These are phyloP conservation scores for Philantomba maxwellii DNA, from an alignment of 2,113 vertebrate genomes.

Conservation along the genomic window DNA sequence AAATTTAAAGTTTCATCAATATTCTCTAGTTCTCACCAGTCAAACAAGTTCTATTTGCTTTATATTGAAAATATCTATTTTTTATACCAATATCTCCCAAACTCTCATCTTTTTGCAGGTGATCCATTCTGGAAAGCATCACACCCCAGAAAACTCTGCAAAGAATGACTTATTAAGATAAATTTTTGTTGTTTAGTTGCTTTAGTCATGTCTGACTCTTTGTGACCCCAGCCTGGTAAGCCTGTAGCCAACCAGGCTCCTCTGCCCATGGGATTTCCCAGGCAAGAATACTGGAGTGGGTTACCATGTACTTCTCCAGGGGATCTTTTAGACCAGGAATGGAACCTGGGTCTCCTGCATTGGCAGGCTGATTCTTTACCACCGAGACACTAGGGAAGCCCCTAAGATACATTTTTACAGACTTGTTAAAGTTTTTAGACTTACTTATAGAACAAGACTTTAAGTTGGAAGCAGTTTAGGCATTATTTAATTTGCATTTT, in stretches of 20 bases:
- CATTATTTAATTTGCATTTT: neutral
- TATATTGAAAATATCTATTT: neutral
- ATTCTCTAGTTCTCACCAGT: neutral
- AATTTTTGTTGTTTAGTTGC: neutral
- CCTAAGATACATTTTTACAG: neutral
- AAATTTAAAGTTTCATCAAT: constrained; percentile 30
- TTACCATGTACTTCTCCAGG: neutral
- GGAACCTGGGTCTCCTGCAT: neutral
- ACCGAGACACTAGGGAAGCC: neutral
- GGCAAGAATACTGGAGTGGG: neutral
- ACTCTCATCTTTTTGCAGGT: neutral
- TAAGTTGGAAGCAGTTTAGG: neutral
- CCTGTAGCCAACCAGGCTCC: neutral
- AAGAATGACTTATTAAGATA: constrained; percentile 19
- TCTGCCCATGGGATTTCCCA: neutral
- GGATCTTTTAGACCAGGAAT: neutral
- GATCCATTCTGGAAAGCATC: neutral
- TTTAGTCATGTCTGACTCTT: neutral
- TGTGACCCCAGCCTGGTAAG: neutral
- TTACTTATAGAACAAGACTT: neutral
- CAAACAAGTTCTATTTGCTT: constrained; percentile 6
- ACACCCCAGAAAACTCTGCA: neutral
- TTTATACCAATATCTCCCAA: constrained; percentile 14
- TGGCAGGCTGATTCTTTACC: neutral
- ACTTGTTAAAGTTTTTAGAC: neutral